Evolutionary conservation across 35 echinoderm and acorn worm species (phyloP).

Genomic region (Ophiothrix spiculata): DNA sequence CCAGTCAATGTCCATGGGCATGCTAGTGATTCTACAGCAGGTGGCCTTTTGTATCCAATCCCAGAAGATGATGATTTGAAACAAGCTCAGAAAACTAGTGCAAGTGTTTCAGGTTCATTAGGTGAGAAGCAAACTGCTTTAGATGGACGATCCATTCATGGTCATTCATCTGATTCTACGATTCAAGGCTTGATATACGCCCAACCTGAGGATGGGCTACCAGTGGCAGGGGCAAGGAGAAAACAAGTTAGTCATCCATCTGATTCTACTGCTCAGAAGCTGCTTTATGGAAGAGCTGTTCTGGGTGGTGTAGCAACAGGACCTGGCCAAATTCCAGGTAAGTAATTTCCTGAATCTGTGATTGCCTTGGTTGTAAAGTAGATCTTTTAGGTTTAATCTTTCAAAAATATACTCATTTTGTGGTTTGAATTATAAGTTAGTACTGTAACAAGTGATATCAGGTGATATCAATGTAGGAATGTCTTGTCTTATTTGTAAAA

Average conservation of each 20-base stretch:
- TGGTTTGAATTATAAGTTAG: no score
- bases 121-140: no score
- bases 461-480: no score
- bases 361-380: background rate
- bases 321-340: background rate
- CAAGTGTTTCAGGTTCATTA: no score
- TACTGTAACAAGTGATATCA: no score
- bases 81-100: background rate
- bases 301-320: background rate
- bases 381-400: no score
- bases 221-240: conserved; percentile 18
- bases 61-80: background rate
- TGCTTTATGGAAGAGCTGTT: conserved; percentile 35
- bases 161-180: conserved; percentile 66
- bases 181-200: conserved; percentile 56
- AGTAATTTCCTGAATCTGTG: conserved; percentile 1
- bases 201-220: background rate
- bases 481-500: no score
- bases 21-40: conserved; percentile 23
- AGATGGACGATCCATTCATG: background rate
- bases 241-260: conserved; percentile 51
- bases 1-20: conserved; percentile 5
- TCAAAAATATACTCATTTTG: no score
- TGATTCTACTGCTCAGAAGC: conserved; percentile 61
- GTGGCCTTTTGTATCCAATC: conserved; percentile 13